Percentiles rank a stretch among this genome's conserved stretches.
These are phyloP conservation scores for Chelmon rostratus DNA, from an alignment of 2,797 vertebrate genomes.

Conservation along the genomic window DNA sequence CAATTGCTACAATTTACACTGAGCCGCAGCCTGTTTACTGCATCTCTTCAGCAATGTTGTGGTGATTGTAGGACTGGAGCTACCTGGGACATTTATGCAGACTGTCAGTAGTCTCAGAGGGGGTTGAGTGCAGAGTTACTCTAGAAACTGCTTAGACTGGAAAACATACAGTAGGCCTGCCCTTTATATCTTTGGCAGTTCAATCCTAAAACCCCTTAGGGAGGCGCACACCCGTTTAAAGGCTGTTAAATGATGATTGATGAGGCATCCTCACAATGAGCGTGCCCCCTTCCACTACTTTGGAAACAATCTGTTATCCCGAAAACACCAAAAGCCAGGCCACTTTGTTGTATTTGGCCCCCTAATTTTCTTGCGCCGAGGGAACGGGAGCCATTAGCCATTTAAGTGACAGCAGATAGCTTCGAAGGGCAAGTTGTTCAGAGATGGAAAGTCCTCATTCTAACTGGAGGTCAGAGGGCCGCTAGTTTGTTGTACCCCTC, in stretches of 20 bases:
- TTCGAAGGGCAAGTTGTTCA: conserved; percentile 77
- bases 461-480: conserved; percentile 70
- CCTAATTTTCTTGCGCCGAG: conserved; percentile 77
- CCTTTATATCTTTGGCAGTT: conserved; percentile 73
- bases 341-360: conserved; percentile 76
- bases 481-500: conserved; percentile 63
- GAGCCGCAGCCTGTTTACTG: conserved; percentile 5
- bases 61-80: neutral
- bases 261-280: conserved; percentile 72
- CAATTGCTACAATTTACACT: conserved; percentile 6
- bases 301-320: conserved; percentile 83
- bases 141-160: conserved; percentile 65
- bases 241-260: conserved; percentile 84
- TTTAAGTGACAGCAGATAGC: conserved; percentile 79
- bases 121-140: conserved; percentile 54
- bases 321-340: conserved; percentile 68
- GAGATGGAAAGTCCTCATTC: conserved; percentile 73
- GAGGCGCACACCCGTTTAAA: conserved; percentile 79
- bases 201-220: conserved; percentile 71
- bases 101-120: conserved; percentile 2
- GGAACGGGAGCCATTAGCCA: conserved; percentile 77
- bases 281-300: conserved; percentile 67
- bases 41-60: conserved; percentile 23
- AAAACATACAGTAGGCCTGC: conserved; percentile 65
- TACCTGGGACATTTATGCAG: conserved; percentile 31